Evolutionary conservation across 2,113 vertebrate species (phyloP), one percentile per base, ranked within the genome.

Genomic region (Pithys albifrons): DNA sequence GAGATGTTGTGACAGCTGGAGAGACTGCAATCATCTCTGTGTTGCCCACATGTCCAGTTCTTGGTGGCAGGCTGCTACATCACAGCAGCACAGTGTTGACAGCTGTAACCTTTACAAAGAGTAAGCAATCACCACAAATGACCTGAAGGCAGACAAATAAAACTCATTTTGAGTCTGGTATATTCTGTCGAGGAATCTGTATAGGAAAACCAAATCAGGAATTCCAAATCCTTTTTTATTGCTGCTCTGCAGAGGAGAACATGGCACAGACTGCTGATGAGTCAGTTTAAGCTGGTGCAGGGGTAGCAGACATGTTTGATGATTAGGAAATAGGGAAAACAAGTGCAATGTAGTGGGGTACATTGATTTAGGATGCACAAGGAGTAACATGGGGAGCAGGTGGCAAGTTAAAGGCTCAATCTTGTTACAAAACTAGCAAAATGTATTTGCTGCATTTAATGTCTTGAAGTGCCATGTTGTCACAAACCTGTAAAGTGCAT

Each of bases 381-480:
- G 46, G 84, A 75, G 52, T 83, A 90, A 80, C 6, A 7, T 1
- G 48, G 82, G 82, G 88, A 96, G 92, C 79, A 85, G 89, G 91
- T 80, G 96, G 84, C 65, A 96, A 96, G 96, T 96, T 85, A 78
- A 78, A 90, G 76, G 78, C n/a, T 51, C 28, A 85, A 57, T 80
- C 80, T 94, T 85, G 81, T 95, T 89, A 93, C 70, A 66, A 85
- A 94, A 39, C 41, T 17, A 70, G 61, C 58, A 80, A 80, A 89
- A 69, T 70, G 7, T 10, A 48, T 69, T 88, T 93, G 43, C 52
- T 65, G 11, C 57, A 55, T 72, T 93, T 79, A 77, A 91, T 85
- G 24, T 46, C 61, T 39, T 69, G 41, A 87, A 69, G 64, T 29
- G 66, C 45, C 17, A 4, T 14, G 6, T 46, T 82, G 43, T 41